phyloP scores from a whole-genome alignment of 2,113 vertebrate genomes.

The Irena cyanogastra region DNA sequence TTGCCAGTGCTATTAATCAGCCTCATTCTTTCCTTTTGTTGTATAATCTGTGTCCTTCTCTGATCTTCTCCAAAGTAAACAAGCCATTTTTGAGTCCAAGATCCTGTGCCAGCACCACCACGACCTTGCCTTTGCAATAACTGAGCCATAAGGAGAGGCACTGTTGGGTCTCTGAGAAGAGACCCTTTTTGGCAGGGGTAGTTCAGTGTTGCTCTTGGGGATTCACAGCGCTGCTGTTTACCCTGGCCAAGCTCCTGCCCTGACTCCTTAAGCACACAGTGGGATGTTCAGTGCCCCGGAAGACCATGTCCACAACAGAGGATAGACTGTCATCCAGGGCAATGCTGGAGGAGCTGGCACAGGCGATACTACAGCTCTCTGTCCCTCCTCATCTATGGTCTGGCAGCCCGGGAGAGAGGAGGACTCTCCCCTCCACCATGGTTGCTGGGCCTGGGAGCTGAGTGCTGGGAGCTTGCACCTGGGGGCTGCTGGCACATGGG shows the following conservation, averaged over 20 bases:
- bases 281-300: background rate
- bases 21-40: constrained; percentile 12
- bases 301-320: accelerated
- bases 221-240: accelerated
- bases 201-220: accelerated
- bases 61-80: constrained; percentile 18
- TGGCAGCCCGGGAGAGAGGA: background rate
- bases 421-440: accelerated
- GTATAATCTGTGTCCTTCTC: constrained; percentile 37
- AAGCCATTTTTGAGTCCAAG: background rate
- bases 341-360: accelerated
- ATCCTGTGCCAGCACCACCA: background rate
- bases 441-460: background rate
- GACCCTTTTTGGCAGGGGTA: accelerated
- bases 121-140: background rate
- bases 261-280: background rate
- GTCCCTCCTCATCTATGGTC: accelerated
- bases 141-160: background rate
- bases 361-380: background rate
- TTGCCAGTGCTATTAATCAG: constrained; percentile 28
- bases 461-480: background rate
- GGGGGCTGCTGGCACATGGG: background rate
- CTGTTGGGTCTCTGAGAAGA: background rate
- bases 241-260: background rate
- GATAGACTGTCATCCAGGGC: too few species aligned